Base-by-base conservation (phyloP, 1,140 invertebrate species). In the Philaenus spumarius region DNA sequence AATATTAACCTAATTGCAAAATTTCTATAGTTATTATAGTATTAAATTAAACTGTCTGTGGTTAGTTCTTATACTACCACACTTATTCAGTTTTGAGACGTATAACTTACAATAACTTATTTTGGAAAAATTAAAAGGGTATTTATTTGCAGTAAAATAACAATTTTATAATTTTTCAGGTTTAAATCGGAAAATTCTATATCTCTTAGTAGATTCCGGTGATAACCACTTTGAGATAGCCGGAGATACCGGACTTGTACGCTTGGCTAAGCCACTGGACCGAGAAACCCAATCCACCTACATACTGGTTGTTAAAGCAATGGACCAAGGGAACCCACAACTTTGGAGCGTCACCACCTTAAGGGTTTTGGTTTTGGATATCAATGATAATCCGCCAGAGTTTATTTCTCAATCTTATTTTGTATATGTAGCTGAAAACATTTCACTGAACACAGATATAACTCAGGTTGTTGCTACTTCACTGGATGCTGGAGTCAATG, bases 401-500 rank as follows among this genome's bases (percentile, higher is more conserved):
- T 53, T 53, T 17, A n/a, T 53, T 14, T 37, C 50, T 1, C 50
- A 35, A 11, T 15, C 15, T 2, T 39, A 53, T 39, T 15, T 88
- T 90, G 72, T 95, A 94, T 70, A 82, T 83, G 34, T 82, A 6
- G 78, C 84, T 12, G 93, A 94, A 75, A 82, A 86, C 56, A 80
- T 84, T 63, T 75, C 82, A 12, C 73, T 86, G 46, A 87, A 86
- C 59, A 83, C 86, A 14, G 85, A 90, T 69, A 79, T 97, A 5
- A 80, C 86, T 3, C 78, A 84, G 63, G 87, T 98, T 1, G 76
- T 86, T 42, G 96, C 96, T 1, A 89, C 86, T 0, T 96, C 95
- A n/a, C 83, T 86, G 64, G 95, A 98, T 71, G 84, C 86, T 23
- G 95, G 95, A 14, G 82, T 93, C 12, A 98, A 98, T 75, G 93